Evolutionary conservation across 2,797 vertebrate genomes (phyloP), one percentile per base, ranked within the genome.

Genomic region (Galagoides demidoff): DNA sequence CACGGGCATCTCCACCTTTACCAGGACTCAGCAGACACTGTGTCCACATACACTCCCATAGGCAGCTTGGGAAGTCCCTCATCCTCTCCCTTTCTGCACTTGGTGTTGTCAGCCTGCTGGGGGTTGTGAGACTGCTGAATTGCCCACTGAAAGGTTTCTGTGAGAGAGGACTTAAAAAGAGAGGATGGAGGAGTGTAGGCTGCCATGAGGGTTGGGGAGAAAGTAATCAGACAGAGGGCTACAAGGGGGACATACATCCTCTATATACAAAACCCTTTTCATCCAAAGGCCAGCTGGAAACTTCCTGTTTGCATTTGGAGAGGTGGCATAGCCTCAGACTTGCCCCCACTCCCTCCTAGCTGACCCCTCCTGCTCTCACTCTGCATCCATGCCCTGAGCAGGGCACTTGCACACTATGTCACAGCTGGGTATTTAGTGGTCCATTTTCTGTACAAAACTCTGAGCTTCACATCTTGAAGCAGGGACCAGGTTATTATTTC

Each of bases 1-100:
- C 8, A 0, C 2, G 31, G n/a, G 43, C 45, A 52, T 29, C 49
- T n/a, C 81, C 11, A 23, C 77, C 17, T 29, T 23, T 20, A 29
- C n/a, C 17, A 23, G 29, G 22, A 20, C 5, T 8, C 16, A 12
- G 64, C 10, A 57, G 7, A n/a, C 2, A 6, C 5, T 20, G 6
- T 13, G 64, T 20, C 31, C 17, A 8, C 1, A 2, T 61, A 4
- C 14, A 27, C n/a, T 20, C 39, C 10, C 2, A 1, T n/a, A 2
- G 43, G 66, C 49, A 1, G 37, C 0, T 1, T 45, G 19, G 8
- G 17, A 45, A 81, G 9, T 13, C 23, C 12, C 23, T 43, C 66
- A 37, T 7, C 34, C 49, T 20, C 49, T 8, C 43, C 23, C 34
- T 31, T 37, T 16, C 23, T 8, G 7, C 59, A 5, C 31, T 10